Percentiles rank a stretch among this genome's conserved stretches.
Conservation (phyloP, 2,888 invertebrate genomes). For the Magallana nippona region DNA sequence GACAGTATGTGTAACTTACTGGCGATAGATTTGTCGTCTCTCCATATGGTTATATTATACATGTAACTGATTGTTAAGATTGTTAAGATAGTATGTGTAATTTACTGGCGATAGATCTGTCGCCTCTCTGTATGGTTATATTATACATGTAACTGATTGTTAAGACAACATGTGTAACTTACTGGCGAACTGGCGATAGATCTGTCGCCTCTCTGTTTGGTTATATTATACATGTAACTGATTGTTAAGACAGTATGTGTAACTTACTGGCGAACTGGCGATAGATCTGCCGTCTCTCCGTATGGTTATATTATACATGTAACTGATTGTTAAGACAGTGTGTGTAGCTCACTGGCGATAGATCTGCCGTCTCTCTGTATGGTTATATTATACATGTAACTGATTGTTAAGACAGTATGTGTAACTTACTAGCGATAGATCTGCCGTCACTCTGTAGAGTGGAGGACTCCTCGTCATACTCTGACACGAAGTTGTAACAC, state of each 20-base stretch:
- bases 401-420: too few species aligned
- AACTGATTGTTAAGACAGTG: too few species aligned
- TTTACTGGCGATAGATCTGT: conserved; percentile 64
- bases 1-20: conserved; percentile 54
- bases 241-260: too few species aligned
- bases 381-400: background rate
- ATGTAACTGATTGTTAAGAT: too few species aligned
- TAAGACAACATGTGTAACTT: too few species aligned
- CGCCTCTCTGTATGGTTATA: conserved; percentile 51
- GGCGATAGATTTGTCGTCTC: conserved; percentile 60
- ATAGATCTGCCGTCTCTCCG: conserved; percentile 58
- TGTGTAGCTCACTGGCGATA: conserved; percentile 63
- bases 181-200: conserved; percentile 44
- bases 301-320: conserved; percentile 32
- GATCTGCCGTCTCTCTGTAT: conserved; percentile 57
- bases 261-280: too few species aligned
- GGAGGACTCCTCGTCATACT: conserved; percentile 69
- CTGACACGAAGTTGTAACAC: conserved; percentile 69
- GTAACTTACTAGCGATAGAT: conserved; percentile 63
- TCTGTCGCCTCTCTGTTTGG: conserved; percentile 55
- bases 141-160: too few species aligned
- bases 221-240: background rate
- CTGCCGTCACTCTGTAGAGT: conserved; percentile 56
- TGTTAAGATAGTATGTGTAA: conserved; percentile 5
- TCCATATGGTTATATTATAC: too few species aligned